phyloP scores from a whole-genome alignment of 2,797 vertebrate genomes.

The Siniperca undulata region DNA sequence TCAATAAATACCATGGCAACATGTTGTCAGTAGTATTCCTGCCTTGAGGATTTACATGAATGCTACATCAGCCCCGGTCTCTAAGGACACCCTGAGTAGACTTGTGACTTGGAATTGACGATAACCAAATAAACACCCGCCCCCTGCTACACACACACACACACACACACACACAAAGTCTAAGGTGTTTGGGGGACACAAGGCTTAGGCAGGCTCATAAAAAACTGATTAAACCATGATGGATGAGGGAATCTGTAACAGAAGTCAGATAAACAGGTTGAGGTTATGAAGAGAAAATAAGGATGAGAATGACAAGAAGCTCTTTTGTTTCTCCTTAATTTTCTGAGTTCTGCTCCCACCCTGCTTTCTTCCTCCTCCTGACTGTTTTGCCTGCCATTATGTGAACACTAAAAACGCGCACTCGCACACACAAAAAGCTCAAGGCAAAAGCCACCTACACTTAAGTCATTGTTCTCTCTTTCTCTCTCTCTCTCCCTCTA shows the following conservation, averaged over 20 bases:
- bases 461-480: conserved; percentile 55
- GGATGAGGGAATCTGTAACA: conserved; percentile 53
- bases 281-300: conserved; percentile 56
- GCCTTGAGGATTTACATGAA: conserved; percentile 42
- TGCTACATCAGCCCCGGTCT: conserved; percentile 23
- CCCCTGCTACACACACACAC: conserved; percentile 17
- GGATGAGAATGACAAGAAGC: conserved; percentile 55
- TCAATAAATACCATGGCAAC: conserved; percentile 53
- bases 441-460: conserved; percentile 60
- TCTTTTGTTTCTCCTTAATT: conserved; percentile 55
- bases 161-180: conserved; percentile 19
- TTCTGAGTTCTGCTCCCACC: conserved; percentile 1
- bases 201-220: conserved; percentile 51
- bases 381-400: conserved; percentile 51
- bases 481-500: conserved; percentile 37
- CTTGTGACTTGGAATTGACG: conserved; percentile 24
- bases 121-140: conserved; percentile 37
- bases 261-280: conserved; percentile 62
- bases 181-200: conserved; percentile 23
- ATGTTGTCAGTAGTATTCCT: conserved; percentile 31
- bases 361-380: conserved; percentile 30
- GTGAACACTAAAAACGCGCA: conserved; percentile 33
- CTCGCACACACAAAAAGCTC: conserved; percentile 45
- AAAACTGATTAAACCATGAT: conserved; percentile 67
- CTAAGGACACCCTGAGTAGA: conserved; percentile 24